Evolutionary conservation across 2,113 vertebrate genomes (phyloP), one percentile per base, ranked within the genome.

Genomic region (Epinephelus moara): DNA sequence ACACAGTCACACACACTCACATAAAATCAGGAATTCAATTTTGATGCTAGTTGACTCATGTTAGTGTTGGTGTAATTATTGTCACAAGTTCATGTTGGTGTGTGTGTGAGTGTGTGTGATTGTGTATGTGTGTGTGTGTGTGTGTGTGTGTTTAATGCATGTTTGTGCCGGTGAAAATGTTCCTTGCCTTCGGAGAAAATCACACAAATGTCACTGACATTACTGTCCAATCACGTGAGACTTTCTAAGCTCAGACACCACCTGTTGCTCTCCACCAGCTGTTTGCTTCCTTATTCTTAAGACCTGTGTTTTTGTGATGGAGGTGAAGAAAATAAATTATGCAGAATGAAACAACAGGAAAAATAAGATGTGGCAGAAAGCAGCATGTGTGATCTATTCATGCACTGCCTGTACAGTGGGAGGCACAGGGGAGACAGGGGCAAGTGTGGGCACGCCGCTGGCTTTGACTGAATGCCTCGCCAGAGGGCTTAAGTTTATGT

Each of bases 391-490:
- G 78, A 90, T 71, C 78, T 86, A 42, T 87, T 89, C 80, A 80
- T 87, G 85, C 66, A 30, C 78, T 23, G 81, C 52, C 61, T 82
- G 78, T 88, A 72, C 78, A 79, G 76, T 72, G 71, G 75, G 82
- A 87, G 85, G 70, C 75, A 82, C 37, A 60, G 52, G 57, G 49
- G 60, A 42, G 56, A 74, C 70, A 82, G 73, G 88, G 91, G 79
- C 94, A 93, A 93, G 94, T 93, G 84, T 91, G 90, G 93, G 93
- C 94, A 94, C 19, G 94, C 85, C 61, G 7, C 80, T 73, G 86
- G 70, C 72, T 87, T 80, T 74, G 72, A 90, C 85, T 81, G 88
- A 92, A 93, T 90, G 87, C 84, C 82, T 94, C 68, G 57, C 86
- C 82, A 85, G 78, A 90, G 88, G 88, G 81, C 82, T 93, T 75